A percentile compares a stretch with the other conserved stretches of the same genome.
phyloP scores from a whole-genome alignment of 2,797 vertebrate genomes.

The Lagodon rhomboides region DNA sequence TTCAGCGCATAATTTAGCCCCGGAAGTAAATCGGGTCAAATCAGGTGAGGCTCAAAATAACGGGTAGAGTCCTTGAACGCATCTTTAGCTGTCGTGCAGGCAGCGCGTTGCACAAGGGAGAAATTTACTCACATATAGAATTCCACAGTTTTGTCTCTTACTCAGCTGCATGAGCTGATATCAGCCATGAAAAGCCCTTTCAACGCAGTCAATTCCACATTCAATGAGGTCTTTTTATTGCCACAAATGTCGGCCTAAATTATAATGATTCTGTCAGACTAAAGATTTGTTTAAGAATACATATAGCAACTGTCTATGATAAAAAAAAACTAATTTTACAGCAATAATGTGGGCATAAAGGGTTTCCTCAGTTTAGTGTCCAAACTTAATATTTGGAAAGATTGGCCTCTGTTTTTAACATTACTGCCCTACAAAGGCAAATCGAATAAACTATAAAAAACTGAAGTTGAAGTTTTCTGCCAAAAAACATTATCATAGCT shows the following conservation, averaged over 20 bases:
- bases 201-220: not conserved
- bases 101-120: not conserved
- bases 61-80: not conserved
- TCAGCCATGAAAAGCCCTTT: constrained; percentile 2
- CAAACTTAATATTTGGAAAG: too few relatives aligned
- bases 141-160: not conserved
- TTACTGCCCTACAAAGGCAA: not conserved
- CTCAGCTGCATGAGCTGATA: not conserved
- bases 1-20: not conserved
- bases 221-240: constrained; percentile 9
- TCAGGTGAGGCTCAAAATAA: not conserved
- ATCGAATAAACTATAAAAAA: not conserved
- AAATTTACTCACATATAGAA: not conserved
- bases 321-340: not conserved
- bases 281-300: not conserved
- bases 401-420: too few relatives aligned
- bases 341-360: not conserved
- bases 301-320: not conserved
- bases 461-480: too few relatives aligned
- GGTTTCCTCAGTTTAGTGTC: not conserved
- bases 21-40: not conserved
- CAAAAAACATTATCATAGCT: not conserved
- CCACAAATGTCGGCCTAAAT: not conserved
- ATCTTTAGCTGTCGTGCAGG: not conserved
- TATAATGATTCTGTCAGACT: not conserved